Conservation (phyloP, 2,888 invertebrate genomes). For the Pristionchus maxplancki region DNA sequence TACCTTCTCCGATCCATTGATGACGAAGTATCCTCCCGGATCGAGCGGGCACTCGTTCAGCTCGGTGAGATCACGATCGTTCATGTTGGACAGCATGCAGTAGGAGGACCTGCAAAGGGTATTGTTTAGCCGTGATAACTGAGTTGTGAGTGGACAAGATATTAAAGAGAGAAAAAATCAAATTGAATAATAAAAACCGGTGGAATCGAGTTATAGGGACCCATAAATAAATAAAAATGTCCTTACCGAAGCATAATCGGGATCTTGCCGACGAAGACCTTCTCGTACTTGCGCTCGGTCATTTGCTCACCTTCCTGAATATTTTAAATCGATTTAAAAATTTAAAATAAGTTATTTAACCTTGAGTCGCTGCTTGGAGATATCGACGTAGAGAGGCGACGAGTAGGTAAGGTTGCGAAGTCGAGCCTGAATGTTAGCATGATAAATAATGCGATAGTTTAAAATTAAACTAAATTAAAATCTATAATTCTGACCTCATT, state of each 20-base stretch:
- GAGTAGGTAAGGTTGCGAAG: constrained; percentile 92
- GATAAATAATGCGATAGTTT: too few species aligned
- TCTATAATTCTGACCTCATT: constrained; percentile 84
- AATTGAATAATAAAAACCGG: too few species aligned
- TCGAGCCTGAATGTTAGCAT: constrained; percentile 83
- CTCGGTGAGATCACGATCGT: constrained; percentile 98
- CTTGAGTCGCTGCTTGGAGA: constrained; percentile 85
- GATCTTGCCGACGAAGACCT: constrained; percentile 90
- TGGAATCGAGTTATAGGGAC: too few species aligned
- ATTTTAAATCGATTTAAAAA: background rate
- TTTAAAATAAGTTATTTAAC: background rate
- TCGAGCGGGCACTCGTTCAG: constrained; percentile 99
- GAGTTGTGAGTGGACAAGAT: too few species aligned
- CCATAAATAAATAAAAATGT: background rate
- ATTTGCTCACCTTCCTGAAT: constrained; percentile 88
- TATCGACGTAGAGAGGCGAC: constrained; percentile 98
- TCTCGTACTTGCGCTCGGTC: constrained; percentile 85
- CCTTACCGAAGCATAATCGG: constrained; percentile 90
- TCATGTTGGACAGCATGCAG: constrained; percentile 92
- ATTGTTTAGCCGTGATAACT: background rate
- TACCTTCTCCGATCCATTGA: constrained; percentile 97
- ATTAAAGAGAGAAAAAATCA: too few species aligned
- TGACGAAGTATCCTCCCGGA: constrained; percentile 98
- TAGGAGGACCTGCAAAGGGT: constrained; percentile 88
- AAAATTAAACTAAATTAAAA: too few species aligned